These are phyloP conservation scores for Arctia plantaginis DNA, from an alignment of 2,888 invertebrate genomes.

Conservation along the genomic window DNA sequence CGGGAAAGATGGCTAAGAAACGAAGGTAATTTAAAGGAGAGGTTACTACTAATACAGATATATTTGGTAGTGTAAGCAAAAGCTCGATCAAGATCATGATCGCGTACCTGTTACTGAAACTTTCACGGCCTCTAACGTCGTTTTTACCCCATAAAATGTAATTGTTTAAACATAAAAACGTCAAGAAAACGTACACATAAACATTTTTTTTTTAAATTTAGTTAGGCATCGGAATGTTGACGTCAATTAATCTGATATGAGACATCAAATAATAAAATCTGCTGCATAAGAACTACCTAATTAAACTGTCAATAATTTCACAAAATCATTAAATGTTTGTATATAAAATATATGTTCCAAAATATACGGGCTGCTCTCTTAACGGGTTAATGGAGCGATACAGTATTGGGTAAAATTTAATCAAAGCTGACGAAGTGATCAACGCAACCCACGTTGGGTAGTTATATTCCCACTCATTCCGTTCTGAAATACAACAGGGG, in stretches of 20 bases:
- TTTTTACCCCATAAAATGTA: background rate
- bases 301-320: background rate
- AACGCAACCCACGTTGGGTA: background rate
- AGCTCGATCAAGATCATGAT: background rate
- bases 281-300: background rate
- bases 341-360: background rate
- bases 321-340: background rate
- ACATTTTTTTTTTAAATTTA: background rate
- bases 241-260: background rate
- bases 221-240: background rate
- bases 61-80: background rate
- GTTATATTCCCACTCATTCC: slow-evolving; percentile 3
- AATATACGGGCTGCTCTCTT: background rate
- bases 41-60: background rate
- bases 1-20: background rate
- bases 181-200: no score
- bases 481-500: slow-evolving; percentile 5
- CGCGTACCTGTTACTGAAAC: background rate
- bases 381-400: background rate
- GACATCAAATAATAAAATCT: background rate
- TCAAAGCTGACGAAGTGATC: background rate
- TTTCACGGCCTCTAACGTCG: background rate
- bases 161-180: no score
- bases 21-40: background rate
- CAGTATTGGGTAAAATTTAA: background rate